Evolutionary conservation across 2,888 invertebrate genomes (phyloP), one percentile per base, ranked within the genome.

Genomic region (Lasiommata megera): DNA sequence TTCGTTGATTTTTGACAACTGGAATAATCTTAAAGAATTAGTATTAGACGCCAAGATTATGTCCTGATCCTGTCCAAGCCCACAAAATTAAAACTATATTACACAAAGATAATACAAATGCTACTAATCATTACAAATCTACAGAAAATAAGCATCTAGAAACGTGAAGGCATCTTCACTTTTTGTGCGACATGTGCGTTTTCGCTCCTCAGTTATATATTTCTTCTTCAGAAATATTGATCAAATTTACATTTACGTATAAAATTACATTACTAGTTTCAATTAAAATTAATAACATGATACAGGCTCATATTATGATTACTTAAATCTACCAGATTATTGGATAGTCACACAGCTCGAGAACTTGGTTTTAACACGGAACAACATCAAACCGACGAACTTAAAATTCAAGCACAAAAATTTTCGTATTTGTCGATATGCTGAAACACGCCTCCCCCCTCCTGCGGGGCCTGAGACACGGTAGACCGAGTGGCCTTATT

Each of bases 331-430:
- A 53, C 66, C 71, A 69, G 50, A 58, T 66, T 74, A 75, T 72
- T 71, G 69, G 69, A 68, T 70, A 72, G 69, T 73, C 69, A 69
- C 68, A 65, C 69, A 68, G 62, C 67, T 71, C 67, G 51, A 44
- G 12, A 65, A 70, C 62, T 64, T 56, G 61, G 56, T 62, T 63
- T 61, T 62, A 72, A 47, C 82, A 85, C 82, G 70, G 79, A 78
- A 83, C 83, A 79, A 84, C 84, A 83, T 74, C 82, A 84, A 85
- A 84, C 80, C 77, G 81, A 75, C 64, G 60, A 82, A 82, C 72
- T 69, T 65, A 80, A 82, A 83, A 76, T 68, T 66, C 62, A 68
- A 69, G 71, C 71, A 64, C 74, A 74, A 71, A 76, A 76, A 76
- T 75, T 72, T 68, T 77, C 77, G 76, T 79, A 78, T 71, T 71